Percentiles rank a stretch among this genome's conserved stretches.
Conservation (phyloP, 2,888 invertebrate species). For the Tuberolachnus salignus region DNA sequence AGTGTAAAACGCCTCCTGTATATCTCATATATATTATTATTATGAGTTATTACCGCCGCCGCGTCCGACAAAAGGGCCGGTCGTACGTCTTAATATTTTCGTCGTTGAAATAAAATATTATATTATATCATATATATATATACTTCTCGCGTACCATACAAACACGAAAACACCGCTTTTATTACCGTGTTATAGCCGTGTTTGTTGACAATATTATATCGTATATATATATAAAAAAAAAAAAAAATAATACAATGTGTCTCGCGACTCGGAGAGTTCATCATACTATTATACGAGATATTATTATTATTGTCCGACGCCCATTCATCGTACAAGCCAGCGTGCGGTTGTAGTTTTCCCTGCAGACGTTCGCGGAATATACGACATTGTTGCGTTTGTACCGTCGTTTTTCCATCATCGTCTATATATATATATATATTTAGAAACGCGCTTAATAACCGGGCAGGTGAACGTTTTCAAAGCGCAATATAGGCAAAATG, state of each 20-base stretch:
- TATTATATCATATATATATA: too few species aligned
- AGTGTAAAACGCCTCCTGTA: background rate
- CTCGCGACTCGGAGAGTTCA: slow-evolving; percentile 30
- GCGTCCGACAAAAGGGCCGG: slow-evolving; percentile 25
- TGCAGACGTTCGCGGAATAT: slow-evolving; percentile 43
- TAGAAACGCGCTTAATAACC: background rate
- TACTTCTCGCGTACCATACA: slow-evolving; percentile 10
- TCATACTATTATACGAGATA: slow-evolving; percentile 7
- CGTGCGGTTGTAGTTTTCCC: slow-evolving; percentile 42
- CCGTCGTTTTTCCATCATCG: slow-evolving; percentile 7
- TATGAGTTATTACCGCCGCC: slow-evolving; percentile 32
- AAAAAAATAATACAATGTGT: background rate
- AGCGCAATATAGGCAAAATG: too few species aligned
- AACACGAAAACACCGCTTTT: slow-evolving; percentile 49
- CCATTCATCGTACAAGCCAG: slow-evolving; percentile 29
- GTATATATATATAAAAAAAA: background rate
- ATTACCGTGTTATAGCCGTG: slow-evolving; percentile 37
- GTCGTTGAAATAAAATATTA: slow-evolving; percentile 41
- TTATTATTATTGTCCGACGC: too few species aligned
- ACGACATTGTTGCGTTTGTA: slow-evolving; percentile 12
- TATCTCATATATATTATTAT: background rate
- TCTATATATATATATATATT: background rate
- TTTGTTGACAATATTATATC: slow-evolving; percentile 45
- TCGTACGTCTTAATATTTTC: slow-evolving; percentile 54
- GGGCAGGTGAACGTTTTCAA: slow-evolving; percentile 37